Evolutionary conservation across 2,113 vertebrate genomes (phyloP).

Genomic region (Ranitomeya variabilis): DNA sequence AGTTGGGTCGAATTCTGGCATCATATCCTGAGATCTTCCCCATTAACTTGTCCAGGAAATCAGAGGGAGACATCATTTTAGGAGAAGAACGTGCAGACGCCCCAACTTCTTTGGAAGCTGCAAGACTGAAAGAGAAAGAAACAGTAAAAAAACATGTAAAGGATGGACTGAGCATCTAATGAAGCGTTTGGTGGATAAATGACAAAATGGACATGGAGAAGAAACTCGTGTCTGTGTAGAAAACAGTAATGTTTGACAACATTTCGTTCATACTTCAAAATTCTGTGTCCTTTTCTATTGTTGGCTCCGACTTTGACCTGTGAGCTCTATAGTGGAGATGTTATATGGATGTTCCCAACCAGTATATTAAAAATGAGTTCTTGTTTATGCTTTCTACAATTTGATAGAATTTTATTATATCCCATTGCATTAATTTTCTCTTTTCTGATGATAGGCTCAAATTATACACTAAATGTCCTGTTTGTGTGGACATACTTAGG

Average conservation of each 20-base stretch:
- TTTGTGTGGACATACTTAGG: background rate
- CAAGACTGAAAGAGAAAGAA: conserved; percentile 78
- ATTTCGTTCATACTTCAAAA: background rate
- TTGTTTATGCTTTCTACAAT: background rate
- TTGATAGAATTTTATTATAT: background rate
- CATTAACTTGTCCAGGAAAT: conserved; percentile 99
- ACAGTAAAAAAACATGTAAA: background rate
- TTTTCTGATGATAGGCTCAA: background rate
- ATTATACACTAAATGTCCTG: background rate
- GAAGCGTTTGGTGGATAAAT: background rate
- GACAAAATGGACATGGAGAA: background rate
- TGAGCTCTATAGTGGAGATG: background rate
- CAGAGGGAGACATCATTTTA: conserved; percentile 93
- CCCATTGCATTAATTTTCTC: background rate
- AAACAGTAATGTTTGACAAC: background rate
- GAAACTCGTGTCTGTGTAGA: background rate
- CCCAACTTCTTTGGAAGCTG: conserved; percentile 90
- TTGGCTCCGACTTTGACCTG: background rate
- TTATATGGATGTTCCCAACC: background rate
- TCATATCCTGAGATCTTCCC: conserved; percentile 97
- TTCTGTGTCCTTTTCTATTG: background rate
- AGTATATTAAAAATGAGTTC: background rate
- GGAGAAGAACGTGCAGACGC: conserved; percentile 90
- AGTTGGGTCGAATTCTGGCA: conserved; percentile 97
- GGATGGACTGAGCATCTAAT: background rate